Evolutionary conservation across 2,888 invertebrate genomes (phyloP).

Genomic region (Caenorhabditis angaria): DNA sequence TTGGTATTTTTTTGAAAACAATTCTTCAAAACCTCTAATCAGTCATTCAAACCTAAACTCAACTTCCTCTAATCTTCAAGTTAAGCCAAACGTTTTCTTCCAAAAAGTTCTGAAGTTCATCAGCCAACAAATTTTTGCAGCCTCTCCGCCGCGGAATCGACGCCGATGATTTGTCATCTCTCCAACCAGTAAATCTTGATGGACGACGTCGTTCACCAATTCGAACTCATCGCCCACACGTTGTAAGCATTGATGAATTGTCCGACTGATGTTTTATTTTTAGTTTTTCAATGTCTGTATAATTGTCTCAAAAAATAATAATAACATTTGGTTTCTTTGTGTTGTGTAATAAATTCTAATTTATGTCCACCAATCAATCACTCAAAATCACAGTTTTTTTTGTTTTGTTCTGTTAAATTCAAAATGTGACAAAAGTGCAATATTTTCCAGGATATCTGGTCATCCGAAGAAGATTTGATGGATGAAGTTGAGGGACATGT

Average conservation of each 20-base stretch:
- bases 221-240: slow-evolving; percentile 53
- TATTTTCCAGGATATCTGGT: slow-evolving; percentile 41
- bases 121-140: slow-evolving; percentile 17
- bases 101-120: neutral
- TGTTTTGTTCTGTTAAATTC: neutral
- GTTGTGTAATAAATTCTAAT: neutral
- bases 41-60: too few relatives aligned
- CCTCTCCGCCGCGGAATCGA: slow-evolving; percentile 30
- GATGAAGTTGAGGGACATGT: slow-evolving; percentile 39
- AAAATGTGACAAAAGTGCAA: neutral
- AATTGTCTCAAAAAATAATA: slow-evolving; percentile 9
- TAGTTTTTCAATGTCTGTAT: slow-evolving; percentile 9
- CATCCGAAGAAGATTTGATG: slow-evolving; percentile 41
- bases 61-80: too few relatives aligned
- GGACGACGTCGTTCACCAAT: slow-evolving; percentile 56
- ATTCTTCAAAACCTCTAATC: too few relatives aligned
- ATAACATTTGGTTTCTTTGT: neutral
- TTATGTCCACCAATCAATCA: neutral
- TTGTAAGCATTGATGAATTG: slow-evolving; percentile 57
- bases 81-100: too few relatives aligned
- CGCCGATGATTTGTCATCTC: slow-evolving; percentile 34
- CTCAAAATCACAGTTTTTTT: neutral
- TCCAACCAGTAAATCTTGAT: slow-evolving; percentile 46
- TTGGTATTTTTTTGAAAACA: too few relatives aligned
- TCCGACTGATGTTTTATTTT: slow-evolving; percentile 21